phyloP scores from a whole-genome alignment of 2,888 invertebrate species.

The Drosophila emarginata region DNA sequence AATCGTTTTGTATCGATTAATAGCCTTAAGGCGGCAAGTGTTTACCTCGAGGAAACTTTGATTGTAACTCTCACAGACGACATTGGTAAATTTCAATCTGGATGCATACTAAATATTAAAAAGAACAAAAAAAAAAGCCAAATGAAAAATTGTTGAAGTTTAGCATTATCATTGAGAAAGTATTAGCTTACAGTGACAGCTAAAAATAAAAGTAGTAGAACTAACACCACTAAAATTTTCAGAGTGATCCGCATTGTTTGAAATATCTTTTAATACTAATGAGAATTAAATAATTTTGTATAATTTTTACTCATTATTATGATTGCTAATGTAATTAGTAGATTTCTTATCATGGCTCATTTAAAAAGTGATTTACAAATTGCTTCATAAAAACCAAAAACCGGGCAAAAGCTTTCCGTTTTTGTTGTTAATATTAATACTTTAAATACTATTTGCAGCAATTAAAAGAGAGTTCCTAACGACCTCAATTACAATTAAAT shows the following conservation, averaged over 20 bases:
- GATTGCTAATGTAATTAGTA: not conserved
- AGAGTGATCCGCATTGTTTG: not conserved
- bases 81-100: not conserved
- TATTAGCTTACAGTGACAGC: not conserved
- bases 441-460: no score
- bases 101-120: not conserved
- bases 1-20: not conserved
- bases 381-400: not conserved
- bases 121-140: not conserved
- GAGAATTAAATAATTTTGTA: not conserved
- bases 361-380: not conserved
- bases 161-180: no score
- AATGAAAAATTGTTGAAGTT: no score
- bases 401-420: no score
- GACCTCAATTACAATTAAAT: no score
- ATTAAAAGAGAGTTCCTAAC: no score
- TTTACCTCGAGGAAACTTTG: not conserved
- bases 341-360: not conserved
- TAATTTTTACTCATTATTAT: not conserved
- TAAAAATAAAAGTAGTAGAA: not conserved
- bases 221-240: not conserved
- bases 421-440: no score
- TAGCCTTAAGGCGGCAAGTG: not conserved
- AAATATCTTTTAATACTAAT: not conserved
- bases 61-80: not conserved